These are phyloP conservation scores for Cataglyphis albicans DNA, from an alignment of 2,888 invertebrate species.

Conservation along the genomic window DNA sequence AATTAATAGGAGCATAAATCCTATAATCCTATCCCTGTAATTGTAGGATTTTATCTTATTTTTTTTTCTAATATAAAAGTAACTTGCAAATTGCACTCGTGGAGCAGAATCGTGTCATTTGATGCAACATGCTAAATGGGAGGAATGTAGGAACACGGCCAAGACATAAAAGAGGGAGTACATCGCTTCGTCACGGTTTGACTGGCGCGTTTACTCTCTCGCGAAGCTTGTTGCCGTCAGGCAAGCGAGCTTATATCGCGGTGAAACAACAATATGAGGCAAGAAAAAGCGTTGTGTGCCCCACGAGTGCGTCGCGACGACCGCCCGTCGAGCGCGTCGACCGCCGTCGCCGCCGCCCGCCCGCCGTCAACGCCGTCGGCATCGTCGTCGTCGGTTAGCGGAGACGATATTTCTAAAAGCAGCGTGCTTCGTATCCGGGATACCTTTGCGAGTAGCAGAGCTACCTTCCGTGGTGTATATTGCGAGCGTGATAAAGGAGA, in stretches of 20 bases:
- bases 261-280: slow-evolving; percentile 55
- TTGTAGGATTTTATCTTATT: background rate
- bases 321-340: slow-evolving; percentile 70
- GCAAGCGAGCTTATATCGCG: slow-evolving; percentile 54
- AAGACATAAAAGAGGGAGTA: slow-evolving; percentile 20
- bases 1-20: background rate
- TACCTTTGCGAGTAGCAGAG: slow-evolving; percentile 70
- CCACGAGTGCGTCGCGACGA: slow-evolving; percentile 71
- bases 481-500: slow-evolving; percentile 75
- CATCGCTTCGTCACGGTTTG: slow-evolving; percentile 49
- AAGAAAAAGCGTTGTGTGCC: slow-evolving; percentile 63
- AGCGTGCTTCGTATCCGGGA: slow-evolving; percentile 66
- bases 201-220: slow-evolving; percentile 56
- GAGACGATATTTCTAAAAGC: slow-evolving; percentile 73
- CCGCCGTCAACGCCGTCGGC: slow-evolving; percentile 56
- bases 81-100: slow-evolving; percentile 18
- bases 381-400: slow-evolving; percentile 62
- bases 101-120: background rate
- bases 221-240: slow-evolving; percentile 57
- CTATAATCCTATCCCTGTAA: background rate
- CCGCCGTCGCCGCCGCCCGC: slow-evolving; percentile 64
- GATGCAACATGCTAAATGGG: background rate
- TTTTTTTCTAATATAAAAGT: background rate
- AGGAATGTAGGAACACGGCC: slow-evolving; percentile 1
- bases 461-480: slow-evolving; percentile 73